These are phyloP conservation scores for Zygogramma bicolorata DNA, from an alignment of 2,888 invertebrate genomes.

Conservation along the genomic window DNA sequence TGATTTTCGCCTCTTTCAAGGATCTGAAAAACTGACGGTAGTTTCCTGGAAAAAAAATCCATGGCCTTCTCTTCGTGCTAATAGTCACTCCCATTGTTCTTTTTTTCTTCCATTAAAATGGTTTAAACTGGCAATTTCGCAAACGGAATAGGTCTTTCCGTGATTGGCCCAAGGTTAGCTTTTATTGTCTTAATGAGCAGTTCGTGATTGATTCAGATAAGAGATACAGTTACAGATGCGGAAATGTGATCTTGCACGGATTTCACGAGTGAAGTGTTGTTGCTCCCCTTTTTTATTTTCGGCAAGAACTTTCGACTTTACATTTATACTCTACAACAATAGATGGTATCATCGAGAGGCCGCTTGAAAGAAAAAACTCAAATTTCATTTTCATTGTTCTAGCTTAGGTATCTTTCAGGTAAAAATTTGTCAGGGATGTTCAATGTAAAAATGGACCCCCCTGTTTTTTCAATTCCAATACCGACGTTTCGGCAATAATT, in stretches of 20 bases:
- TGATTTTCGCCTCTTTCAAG: too few species aligned
- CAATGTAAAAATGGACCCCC: too few species aligned
- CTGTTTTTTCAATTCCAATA: too few species aligned
- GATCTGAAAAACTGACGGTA: too few species aligned
- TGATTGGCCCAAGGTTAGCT: constrained; percentile 27
- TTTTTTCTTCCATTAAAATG: constrained; percentile 9
- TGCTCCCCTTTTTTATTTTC: background rate
- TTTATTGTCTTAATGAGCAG: constrained; percentile 5
- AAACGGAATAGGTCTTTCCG: constrained; percentile 20
- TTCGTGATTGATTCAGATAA: constrained; percentile 7
- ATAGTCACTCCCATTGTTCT: background rate
- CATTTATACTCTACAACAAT: too few species aligned
- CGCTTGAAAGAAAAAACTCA: too few species aligned
- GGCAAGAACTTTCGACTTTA: too few species aligned
- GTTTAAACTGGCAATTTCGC: constrained; percentile 24
- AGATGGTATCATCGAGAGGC: too few species aligned
- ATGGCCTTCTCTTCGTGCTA: background rate
- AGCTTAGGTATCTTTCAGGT: too few species aligned
- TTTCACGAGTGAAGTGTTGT: background rate
- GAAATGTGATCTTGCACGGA: constrained; percentile 13
- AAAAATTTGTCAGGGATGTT: too few species aligned
- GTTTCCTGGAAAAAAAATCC: background rate
- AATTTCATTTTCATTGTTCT: too few species aligned
- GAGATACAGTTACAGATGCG: constrained; percentile 17
- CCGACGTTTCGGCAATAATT: too few species aligned